Evolutionary conservation across 2,113 vertebrate species (phyloP).

Genomic region (Nesogale talazaci): DNA sequence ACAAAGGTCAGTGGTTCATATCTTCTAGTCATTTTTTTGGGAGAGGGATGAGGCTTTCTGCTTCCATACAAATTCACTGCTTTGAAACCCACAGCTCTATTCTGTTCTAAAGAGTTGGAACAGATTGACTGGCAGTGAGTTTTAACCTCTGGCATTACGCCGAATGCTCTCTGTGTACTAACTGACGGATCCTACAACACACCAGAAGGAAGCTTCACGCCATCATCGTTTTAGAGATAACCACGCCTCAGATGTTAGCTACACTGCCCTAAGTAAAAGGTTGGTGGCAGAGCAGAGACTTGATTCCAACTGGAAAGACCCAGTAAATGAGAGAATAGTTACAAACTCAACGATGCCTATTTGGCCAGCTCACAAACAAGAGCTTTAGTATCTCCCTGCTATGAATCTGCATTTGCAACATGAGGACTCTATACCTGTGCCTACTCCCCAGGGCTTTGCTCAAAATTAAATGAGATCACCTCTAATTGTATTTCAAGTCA

Average conservation of each 20-base stretch:
- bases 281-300: background rate
- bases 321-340: background rate
- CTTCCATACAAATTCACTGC: too few species aligned
- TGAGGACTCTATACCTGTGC: rapidly evolving
- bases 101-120: too few species aligned
- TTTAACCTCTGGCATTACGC: rapidly evolving
- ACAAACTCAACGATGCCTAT: rapidly evolving
- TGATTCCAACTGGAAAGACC: background rate
- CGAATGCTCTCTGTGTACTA: rapidly evolving
- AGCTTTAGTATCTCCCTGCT: rapidly evolving
- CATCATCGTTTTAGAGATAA: rapidly evolving
- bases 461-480: rapidly evolving
- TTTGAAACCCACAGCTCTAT: too few species aligned
- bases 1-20: too few species aligned
- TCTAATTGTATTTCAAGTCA: rapidly evolving
- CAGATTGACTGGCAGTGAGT: too few species aligned
- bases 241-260: rapidly evolving
- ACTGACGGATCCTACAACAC: rapidly evolving
- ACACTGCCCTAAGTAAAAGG: rapidly evolving
- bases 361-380: rapidly evolving
- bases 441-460: rapidly evolving
- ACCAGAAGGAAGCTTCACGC: background rate
- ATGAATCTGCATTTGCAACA: background rate
- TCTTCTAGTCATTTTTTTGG: too few species aligned
- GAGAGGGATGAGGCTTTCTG: too few species aligned